Conservation (phyloP, 2,113 vertebrate species). For the Ptilorrhoa leucosticta region DNA sequence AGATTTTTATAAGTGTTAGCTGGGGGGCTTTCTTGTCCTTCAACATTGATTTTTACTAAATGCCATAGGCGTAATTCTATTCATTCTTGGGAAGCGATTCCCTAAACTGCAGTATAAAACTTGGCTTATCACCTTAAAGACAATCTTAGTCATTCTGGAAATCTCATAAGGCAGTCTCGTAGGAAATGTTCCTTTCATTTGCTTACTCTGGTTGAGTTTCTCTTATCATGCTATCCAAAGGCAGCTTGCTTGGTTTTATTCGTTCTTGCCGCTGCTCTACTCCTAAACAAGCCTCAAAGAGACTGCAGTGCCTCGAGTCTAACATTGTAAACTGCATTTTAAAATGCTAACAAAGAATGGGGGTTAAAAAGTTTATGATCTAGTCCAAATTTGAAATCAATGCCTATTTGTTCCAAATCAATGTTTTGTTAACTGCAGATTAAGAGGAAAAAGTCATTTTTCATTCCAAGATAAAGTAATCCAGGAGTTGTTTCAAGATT, state of each 20-base stretch:
- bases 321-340: background rate
- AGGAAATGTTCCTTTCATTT: constrained; percentile 33
- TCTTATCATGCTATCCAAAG: background rate
- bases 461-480: background rate
- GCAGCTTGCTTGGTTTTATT: background rate
- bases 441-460: background rate
- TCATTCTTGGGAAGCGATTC: constrained; percentile 36
- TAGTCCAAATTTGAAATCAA: background rate
- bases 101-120: constrained; percentile 37
- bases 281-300: background rate
- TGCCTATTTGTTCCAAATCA: background rate
- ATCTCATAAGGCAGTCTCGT: background rate
- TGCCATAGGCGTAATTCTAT: constrained; percentile 31
- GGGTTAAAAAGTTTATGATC: background rate
- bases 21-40: constrained; percentile 40
- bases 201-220: background rate
- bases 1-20: constrained; percentile 25
- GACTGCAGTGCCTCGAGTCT: background rate
- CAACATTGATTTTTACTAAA: constrained; percentile 51
- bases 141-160: background rate
- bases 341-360: background rate
- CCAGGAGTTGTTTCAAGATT: background rate
- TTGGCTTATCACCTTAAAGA: constrained; percentile 48
- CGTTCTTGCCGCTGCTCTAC: background rate
- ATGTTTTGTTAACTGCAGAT: background rate